phyloP scores from a whole-genome alignment of 2,888 invertebrate genomes.

The Allacma fusca region DNA sequence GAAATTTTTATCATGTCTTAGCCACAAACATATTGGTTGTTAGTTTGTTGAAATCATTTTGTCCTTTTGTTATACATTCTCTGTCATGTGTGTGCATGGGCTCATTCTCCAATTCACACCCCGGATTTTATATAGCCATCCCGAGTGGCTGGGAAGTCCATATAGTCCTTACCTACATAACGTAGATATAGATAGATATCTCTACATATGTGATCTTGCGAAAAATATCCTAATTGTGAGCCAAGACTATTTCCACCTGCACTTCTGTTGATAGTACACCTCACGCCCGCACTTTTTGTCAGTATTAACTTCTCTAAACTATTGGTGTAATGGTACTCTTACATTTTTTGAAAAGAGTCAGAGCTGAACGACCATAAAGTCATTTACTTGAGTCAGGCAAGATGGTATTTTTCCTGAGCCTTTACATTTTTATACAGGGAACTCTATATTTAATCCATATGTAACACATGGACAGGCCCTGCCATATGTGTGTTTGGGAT shows the following conservation, averaged over 20 bases:
- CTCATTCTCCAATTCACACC: conserved; percentile 19
- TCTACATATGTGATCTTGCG: no score
- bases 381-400: not conserved
- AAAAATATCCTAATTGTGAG: not conserved
- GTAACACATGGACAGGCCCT: not conserved
- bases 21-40: conserved; percentile 11
- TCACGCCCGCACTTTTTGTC: not conserved
- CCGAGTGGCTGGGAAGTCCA: no score
- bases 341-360: conserved; percentile 13
- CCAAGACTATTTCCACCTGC: not conserved
- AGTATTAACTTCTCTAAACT: not conserved
- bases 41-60: not conserved
- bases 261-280: not conserved
- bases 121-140: not conserved
- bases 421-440: not conserved
- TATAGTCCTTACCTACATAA: no score
- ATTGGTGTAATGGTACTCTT: not conserved
- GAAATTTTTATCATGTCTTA: conserved; percentile 17
- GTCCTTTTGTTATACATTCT: not conserved
- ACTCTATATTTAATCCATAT: conserved; percentile 7
- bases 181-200: no score
- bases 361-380: conserved; percentile 26
- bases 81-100: no score
- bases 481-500: not conserved
- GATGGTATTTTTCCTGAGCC: not conserved